Conservation (phyloP, 1,140 invertebrate species). For the Nebria ingens region DNA sequence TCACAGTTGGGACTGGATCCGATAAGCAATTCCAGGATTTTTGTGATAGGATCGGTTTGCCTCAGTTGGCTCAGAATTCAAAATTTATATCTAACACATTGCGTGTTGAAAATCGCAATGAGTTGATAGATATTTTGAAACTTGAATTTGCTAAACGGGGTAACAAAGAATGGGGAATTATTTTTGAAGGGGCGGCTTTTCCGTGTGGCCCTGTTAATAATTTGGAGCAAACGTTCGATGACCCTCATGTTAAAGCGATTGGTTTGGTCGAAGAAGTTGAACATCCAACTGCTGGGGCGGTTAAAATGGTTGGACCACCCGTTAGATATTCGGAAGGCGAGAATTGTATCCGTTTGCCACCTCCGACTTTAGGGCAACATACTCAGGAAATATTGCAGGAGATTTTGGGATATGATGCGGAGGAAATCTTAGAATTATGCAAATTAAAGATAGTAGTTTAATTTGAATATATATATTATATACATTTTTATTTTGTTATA, state of each 20-base stretch:
- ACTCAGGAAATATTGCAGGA: constrained; percentile 63
- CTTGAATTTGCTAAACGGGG: constrained; percentile 53
- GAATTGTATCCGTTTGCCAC: constrained; percentile 61
- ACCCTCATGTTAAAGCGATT: constrained; percentile 72
- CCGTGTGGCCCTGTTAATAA: constrained; percentile 86
- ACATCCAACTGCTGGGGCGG: constrained; percentile 56
- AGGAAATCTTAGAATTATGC: constrained; percentile 50
- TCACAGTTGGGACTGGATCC: constrained; percentile 76
- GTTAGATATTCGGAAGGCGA: constrained; percentile 64
- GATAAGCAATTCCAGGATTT: constrained; percentile 65
- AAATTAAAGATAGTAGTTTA: too few species aligned
- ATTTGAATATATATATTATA: too few species aligned
- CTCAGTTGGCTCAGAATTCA: constrained; percentile 48
- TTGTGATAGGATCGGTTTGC: constrained; percentile 50
- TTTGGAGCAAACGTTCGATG: constrained; percentile 74
- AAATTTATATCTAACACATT: constrained; percentile 61
- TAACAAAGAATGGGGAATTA: constrained; percentile 63
- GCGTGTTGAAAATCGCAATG: constrained; percentile 66
- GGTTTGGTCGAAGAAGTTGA: constrained; percentile 64
- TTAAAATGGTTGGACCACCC: constrained; percentile 78
- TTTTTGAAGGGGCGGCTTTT: constrained; percentile 65
- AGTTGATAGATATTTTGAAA: constrained; percentile 53
- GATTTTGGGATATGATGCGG: constrained; percentile 55
- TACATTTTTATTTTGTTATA: too few species aligned
- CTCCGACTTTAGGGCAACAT: constrained; percentile 80